These are phyloP conservation scores for Reticulitermes lucifugus DNA, from an alignment of 2,888 invertebrate genomes.

Conservation along the genomic window DNA sequence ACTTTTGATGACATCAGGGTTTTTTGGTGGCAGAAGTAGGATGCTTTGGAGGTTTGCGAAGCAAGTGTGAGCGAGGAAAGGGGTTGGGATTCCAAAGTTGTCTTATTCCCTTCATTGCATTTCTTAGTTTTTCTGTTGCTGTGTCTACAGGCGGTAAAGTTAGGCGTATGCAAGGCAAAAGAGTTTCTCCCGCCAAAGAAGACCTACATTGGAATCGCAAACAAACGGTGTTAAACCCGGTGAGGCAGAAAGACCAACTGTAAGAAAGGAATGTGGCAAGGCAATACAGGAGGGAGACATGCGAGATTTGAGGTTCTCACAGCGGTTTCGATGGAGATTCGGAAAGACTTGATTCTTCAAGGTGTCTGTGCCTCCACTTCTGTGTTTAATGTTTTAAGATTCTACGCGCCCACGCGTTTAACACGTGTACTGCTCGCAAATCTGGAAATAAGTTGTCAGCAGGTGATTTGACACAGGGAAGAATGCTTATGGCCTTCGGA, in stretches of 20 bases:
- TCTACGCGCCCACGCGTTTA: too few relatives aligned
- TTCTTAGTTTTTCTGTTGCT: conserved; percentile 42
- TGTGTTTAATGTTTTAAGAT: too few relatives aligned
- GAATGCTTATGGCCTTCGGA: too few relatives aligned
- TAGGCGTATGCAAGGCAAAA: conserved; percentile 26
- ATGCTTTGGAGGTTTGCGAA: conserved; percentile 16
- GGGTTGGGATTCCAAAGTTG: conserved; percentile 25
- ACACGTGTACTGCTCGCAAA: too few relatives aligned
- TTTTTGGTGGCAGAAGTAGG: conserved; percentile 28
- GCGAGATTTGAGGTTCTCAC: not conserved
- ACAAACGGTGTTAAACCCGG: conserved; percentile 42
- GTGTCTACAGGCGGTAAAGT: conserved; percentile 16
- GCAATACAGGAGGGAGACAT: conserved; percentile 15
- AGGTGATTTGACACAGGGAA: too few relatives aligned
- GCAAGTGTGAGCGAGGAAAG: not conserved
- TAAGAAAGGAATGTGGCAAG: conserved; percentile 31
- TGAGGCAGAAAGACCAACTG: conserved; percentile 37
- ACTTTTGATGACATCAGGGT: conserved; percentile 27
- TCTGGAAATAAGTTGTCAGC: too few relatives aligned
- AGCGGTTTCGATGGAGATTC: too few relatives aligned
- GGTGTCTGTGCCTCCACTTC: too few relatives aligned
- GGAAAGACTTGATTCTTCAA: too few relatives aligned
- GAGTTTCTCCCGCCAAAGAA: conserved; percentile 35
- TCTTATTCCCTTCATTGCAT: conserved; percentile 46
- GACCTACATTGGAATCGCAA: conserved; percentile 47